These are phyloP conservation scores for Drosophila subobscura DNA, from an alignment of 1,140 invertebrate species.

Conservation along the genomic window DNA sequence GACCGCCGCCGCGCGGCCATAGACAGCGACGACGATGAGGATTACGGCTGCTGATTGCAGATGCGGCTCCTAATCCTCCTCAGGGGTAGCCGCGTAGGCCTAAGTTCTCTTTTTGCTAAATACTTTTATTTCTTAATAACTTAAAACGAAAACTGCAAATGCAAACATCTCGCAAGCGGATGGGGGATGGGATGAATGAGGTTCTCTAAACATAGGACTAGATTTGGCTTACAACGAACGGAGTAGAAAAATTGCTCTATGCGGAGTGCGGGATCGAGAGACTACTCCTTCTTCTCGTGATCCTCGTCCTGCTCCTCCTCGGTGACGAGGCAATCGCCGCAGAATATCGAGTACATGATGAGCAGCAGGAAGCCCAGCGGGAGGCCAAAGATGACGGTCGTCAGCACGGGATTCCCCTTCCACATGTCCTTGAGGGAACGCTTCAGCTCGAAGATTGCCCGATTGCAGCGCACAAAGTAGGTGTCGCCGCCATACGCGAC, in stretches of 20 bases:
- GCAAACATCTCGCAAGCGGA: constrained; percentile 19
- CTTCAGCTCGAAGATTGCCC: constrained; percentile 91
- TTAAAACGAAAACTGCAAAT: constrained; percentile 55
- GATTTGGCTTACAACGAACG: constrained; percentile 44
- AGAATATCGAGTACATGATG: constrained; percentile 97
- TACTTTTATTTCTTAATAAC: constrained; percentile 72
- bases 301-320: constrained; percentile 90
- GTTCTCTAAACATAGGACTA: constrained; percentile 28
- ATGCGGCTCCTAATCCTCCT: constrained; percentile 8
- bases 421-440: constrained; percentile 92
- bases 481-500: constrained; percentile 92
- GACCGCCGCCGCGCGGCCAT: constrained; percentile 92
- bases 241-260: constrained; percentile 52
- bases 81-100: constrained; percentile 18
- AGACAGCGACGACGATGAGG: constrained; percentile 91
- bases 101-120: constrained; percentile 37
- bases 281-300: constrained; percentile 84
- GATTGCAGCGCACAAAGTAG: constrained; percentile 88
- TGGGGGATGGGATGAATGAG: constrained; percentile 9
- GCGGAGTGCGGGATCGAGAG: constrained; percentile 7
- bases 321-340: constrained; percentile 96
- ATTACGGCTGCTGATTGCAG: constrained; percentile 82
- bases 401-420: constrained; percentile 94
- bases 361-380: constrained; percentile 95
- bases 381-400: constrained; percentile 93